phyloP scores from a whole-genome alignment of 2,113 vertebrate species.

The Sebastes schlegelii region DNA sequence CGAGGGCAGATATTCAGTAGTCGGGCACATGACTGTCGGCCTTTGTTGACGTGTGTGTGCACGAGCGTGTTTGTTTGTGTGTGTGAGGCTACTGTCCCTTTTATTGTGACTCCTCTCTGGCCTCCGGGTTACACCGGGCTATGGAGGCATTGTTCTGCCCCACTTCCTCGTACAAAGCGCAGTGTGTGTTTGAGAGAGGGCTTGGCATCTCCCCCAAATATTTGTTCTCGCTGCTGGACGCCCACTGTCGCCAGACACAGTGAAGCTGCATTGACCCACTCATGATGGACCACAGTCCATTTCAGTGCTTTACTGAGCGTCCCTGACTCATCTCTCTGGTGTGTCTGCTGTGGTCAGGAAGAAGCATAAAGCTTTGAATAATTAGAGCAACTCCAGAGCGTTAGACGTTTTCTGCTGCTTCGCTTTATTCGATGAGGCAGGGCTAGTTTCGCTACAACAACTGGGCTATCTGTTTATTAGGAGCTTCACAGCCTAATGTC shows the following conservation, averaged over 20 bases:
- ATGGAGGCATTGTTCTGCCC: slow-evolving; percentile 72
- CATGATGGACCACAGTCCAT: neutral
- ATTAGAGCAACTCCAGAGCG: slow-evolving; percentile 3
- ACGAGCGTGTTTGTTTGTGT: slow-evolving; percentile 20
- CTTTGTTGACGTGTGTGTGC: slow-evolving; percentile 29
- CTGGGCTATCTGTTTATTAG: slow-evolving; percentile 6
- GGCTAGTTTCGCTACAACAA: slow-evolving; percentile 22
- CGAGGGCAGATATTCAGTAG: slow-evolving; percentile 10
- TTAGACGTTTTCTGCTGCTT: slow-evolving; percentile 5
- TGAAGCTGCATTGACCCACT: slow-evolving; percentile 36
- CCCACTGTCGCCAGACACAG: slow-evolving; percentile 62
- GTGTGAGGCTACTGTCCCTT: slow-evolving; percentile 26
- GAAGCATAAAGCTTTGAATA: neutral
- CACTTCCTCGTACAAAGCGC: slow-evolving; percentile 68
- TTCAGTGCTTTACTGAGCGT: neutral
- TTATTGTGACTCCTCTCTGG: slow-evolving; percentile 42
- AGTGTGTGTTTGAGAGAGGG: slow-evolving; percentile 73
- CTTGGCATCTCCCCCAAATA: slow-evolving; percentile 79
- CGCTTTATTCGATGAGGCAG: neutral
- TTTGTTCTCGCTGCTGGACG: slow-evolving; percentile 73
- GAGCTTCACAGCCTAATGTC: slow-evolving; percentile 20
- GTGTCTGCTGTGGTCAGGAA: neutral
- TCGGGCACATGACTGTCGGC: slow-evolving; percentile 8
- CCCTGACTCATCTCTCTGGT: slow-evolving; percentile 15
- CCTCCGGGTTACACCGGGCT: slow-evolving; percentile 42